Percentiles rank a stretch among this genome's conserved stretches.
These are phyloP conservation scores for Ctenicera cuprea DNA, from an alignment of 2,888 invertebrate genomes.

Conservation along the genomic window DNA sequence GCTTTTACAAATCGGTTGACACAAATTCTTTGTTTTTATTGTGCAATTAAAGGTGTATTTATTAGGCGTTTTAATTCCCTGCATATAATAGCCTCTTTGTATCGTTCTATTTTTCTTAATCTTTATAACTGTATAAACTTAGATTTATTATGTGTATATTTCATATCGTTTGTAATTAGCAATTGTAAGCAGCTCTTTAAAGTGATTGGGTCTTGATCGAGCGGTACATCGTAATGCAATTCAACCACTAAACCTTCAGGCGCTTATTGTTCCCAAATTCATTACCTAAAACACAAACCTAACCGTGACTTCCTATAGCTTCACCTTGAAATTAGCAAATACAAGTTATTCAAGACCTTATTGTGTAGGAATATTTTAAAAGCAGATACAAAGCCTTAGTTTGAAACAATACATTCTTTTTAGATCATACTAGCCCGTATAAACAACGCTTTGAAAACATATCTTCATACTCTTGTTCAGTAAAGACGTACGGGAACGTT, in stretches of 20 bases:
- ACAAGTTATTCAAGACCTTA: not conserved
- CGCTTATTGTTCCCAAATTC: conserved; percentile 18
- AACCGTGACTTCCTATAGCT: conserved; percentile 9
- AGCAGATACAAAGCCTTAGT: no score
- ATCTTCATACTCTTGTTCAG: no score
- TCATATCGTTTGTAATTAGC: conserved; percentile 13
- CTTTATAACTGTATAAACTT: conserved; percentile 9
- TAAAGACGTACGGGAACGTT: no score
- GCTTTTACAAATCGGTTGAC: conserved; percentile 27
- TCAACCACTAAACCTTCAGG: not conserved
- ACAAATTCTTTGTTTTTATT: conserved; percentile 28
- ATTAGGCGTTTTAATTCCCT: conserved; percentile 6
- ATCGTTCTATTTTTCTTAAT: conserved; percentile 9
- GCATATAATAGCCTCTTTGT: conserved; percentile 3
- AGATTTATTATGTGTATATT: conserved; percentile 11
- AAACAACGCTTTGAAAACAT: no score
- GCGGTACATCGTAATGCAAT: conserved; percentile 8
- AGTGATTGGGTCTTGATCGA: not conserved
- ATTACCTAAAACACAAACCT: conserved; percentile 22
- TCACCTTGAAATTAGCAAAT: conserved; percentile 7
- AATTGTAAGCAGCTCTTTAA: conserved; percentile 11
- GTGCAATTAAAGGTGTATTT: conserved; percentile 16
- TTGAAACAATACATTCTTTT: no score
- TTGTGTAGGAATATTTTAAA: not conserved
- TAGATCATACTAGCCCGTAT: no score